These are phyloP conservation scores for Melanogrammus aeglefinus DNA, from an alignment of 2,797 vertebrate species.

Conservation along the genomic window DNA sequence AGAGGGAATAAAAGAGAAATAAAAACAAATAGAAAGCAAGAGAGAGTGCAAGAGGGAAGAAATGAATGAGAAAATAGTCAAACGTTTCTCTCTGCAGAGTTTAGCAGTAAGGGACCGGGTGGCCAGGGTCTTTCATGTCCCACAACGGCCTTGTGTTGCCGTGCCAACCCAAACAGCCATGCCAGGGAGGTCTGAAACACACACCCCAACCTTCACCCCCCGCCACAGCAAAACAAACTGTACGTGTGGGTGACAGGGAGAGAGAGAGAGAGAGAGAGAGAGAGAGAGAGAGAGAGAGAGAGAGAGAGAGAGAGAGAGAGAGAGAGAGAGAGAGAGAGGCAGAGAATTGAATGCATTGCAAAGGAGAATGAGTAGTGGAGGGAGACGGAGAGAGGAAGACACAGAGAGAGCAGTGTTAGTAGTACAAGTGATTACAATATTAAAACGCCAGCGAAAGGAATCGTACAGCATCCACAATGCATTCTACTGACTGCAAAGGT, in stretches of 20 bases:
- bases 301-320: slow-evolving; percentile 5
- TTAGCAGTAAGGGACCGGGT: not conserved
- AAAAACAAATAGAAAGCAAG: not conserved
- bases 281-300: slow-evolving; percentile 21
- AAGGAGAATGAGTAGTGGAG: not conserved
- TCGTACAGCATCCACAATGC: not conserved
- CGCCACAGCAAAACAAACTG: slow-evolving; percentile 60
- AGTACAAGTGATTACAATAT: not conserved
- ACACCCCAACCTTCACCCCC: slow-evolving; percentile 38
- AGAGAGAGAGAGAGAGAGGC: not conserved
- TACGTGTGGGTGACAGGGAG: slow-evolving; percentile 16
- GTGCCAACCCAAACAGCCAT: slow-evolving; percentile 69
- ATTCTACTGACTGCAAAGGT: not conserved
- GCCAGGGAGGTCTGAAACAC: slow-evolving; percentile 60
- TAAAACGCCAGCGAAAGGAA: not conserved
- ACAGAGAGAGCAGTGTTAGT: not conserved
- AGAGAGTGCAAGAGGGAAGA: not conserved
- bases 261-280: slow-evolving; percentile 23
- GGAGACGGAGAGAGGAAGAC: slow-evolving; percentile 5
- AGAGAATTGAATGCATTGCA: too few species aligned
- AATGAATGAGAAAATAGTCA: not conserved
- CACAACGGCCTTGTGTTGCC: slow-evolving; percentile 50
- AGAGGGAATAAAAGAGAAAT: not conserved
- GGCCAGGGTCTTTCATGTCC: slow-evolving; percentile 61
- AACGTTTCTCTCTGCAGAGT: not conserved